Conservation (phyloP, 2,113 vertebrate genomes). For the Leucopsar rothschildi region DNA sequence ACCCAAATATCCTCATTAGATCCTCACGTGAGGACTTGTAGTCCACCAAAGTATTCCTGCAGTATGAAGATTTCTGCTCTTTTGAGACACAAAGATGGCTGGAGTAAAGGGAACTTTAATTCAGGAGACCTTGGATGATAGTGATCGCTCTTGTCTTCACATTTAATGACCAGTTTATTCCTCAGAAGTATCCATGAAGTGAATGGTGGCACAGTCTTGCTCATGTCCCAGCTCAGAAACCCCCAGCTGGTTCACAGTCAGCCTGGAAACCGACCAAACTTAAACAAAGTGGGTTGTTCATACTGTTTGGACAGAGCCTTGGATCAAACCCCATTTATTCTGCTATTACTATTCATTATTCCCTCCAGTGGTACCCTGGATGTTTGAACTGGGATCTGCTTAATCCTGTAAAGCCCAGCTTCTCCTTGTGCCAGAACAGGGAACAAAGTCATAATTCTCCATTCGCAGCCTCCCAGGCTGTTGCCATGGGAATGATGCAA, state of each 20-base stretch:
- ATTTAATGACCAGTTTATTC: background rate
- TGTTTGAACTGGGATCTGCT: conserved; percentile 58
- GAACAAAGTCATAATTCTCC: conserved; percentile 28
- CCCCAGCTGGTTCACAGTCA: background rate
- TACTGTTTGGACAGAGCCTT: conserved; percentile 18
- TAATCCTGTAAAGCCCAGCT: conserved; percentile 26
- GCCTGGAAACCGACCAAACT: background rate
- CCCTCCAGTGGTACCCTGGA: background rate
- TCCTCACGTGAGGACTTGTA: background rate
- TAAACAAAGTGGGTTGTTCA: background rate
- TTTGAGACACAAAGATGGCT: background rate
- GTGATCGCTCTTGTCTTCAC: background rate
- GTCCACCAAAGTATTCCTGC: background rate
- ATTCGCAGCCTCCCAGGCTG: background rate
- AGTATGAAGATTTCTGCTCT: background rate
- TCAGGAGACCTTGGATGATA: background rate
- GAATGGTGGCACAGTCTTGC: background rate
- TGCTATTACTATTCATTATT: conserved; percentile 13
- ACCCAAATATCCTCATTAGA: background rate
- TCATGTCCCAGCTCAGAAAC: background rate
- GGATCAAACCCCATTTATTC: conserved; percentile 4
- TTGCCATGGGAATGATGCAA: conserved; percentile 48
- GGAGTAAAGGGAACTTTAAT: background rate
- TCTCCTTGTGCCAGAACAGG: background rate
- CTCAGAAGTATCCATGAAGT: background rate